Evolutionary conservation across 2,797 vertebrate genomes (phyloP).

Genomic region (Falco berigora): DNA sequence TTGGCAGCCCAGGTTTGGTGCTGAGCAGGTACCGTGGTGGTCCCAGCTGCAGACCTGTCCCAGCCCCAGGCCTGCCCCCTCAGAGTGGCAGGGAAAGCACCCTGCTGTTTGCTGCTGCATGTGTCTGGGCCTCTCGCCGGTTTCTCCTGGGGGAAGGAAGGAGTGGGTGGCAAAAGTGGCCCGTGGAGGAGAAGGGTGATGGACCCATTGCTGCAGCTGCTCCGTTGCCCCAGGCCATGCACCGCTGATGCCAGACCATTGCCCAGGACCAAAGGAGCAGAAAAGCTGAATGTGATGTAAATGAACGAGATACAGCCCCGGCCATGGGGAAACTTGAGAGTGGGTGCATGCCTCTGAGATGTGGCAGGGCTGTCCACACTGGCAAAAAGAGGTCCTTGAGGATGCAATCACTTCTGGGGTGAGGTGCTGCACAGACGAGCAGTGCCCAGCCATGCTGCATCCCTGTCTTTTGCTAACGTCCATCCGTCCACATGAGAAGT

Average conservation of each 20-base stretch:
- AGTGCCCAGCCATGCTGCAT: not conserved
- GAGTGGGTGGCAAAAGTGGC: not conserved
- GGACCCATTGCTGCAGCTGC: not conserved
- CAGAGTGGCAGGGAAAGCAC: accelerated
- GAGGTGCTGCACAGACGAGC: not conserved
- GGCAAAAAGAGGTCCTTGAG: not conserved
- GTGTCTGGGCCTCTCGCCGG: not conserved
- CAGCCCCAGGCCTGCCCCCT: not conserved
- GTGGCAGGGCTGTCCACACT: not conserved
- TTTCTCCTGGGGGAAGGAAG: not conserved
- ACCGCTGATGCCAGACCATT: not conserved
- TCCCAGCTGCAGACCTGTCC: not conserved
- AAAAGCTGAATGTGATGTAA: not conserved
- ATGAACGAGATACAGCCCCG: not conserved
- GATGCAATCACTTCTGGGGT: not conserved
- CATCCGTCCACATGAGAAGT: not conserved
- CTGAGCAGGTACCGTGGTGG: accelerated
- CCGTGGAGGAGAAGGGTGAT: not conserved
- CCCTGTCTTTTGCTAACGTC: not conserved
- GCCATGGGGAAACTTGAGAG: too few species aligned
- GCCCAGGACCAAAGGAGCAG: not conserved
- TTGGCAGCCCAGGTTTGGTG: not conserved
- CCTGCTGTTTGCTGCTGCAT: not conserved
- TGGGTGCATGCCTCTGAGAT: not conserved
- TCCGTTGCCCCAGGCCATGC: not conserved